Conservation (phyloP, 2,888 invertebrate genomes). For the Agrotis ipsilon region DNA sequence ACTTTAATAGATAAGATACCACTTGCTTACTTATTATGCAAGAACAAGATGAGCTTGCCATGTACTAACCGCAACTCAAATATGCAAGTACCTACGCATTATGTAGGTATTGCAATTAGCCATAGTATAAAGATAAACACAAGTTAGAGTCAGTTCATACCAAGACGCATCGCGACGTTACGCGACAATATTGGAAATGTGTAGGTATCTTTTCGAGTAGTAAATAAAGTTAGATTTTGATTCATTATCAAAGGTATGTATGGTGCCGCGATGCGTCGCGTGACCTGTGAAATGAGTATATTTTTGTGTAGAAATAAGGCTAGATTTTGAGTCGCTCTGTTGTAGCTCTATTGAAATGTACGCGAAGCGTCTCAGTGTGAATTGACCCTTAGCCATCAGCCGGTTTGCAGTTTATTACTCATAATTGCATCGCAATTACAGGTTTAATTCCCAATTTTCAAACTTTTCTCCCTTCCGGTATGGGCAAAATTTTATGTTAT, state of each 20-base stretch:
- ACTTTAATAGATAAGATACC: not conserved
- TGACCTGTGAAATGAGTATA: too few relatives aligned
- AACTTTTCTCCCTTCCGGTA: conserved; percentile 19
- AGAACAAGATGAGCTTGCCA: conserved; percentile 9
- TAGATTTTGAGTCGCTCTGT: too few relatives aligned
- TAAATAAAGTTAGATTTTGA: too few relatives aligned
- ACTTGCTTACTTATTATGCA: conserved; percentile 12
- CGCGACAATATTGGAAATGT: too few relatives aligned
- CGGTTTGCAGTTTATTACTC: conserved; percentile 33
- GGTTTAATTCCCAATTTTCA: conserved; percentile 8
- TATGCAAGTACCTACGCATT: conserved; percentile 5
- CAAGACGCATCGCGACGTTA: too few relatives aligned
- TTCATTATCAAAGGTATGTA: too few relatives aligned
- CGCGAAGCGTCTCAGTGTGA: too few relatives aligned
- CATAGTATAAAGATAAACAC: conserved; percentile 20
- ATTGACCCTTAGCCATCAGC: conserved; percentile 5
- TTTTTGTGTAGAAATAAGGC: too few relatives aligned
- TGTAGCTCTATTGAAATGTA: too few relatives aligned
- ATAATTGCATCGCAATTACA: conserved; percentile 38
- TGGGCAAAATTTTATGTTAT: conserved; percentile 17
- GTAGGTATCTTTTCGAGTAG: too few relatives aligned
- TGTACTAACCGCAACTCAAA: conserved; percentile 18
- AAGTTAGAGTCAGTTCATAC: too few relatives aligned
- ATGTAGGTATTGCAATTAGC: conserved; percentile 15
- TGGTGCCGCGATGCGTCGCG: too few relatives aligned